Percentiles rank a stretch among this genome's conserved stretches.
These are phyloP conservation scores for Xanthia togata DNA, from an alignment of 2,888 invertebrate species.

Conservation along the genomic window DNA sequence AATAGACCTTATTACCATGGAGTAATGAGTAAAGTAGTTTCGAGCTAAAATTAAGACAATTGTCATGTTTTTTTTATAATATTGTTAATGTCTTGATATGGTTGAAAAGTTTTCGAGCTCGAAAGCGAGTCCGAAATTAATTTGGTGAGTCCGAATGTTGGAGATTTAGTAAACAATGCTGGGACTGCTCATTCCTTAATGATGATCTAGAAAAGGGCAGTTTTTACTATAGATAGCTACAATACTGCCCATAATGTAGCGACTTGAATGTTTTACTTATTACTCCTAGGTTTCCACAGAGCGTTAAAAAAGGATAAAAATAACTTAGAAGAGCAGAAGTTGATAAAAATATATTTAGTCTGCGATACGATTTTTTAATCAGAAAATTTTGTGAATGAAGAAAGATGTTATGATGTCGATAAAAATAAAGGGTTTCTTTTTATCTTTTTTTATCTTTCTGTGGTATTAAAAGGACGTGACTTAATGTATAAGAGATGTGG, in stretches of 20 bases:
- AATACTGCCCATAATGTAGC: slow-evolving; percentile 1
- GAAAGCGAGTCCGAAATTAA: background rate
- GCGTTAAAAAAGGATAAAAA: slow-evolving; percentile 6
- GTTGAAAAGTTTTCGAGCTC: slow-evolving; percentile 1
- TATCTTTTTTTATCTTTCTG: slow-evolving; percentile 19
- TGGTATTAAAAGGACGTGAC: slow-evolving; percentile 12
- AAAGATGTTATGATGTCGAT: background rate
- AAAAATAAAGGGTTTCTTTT: background rate
- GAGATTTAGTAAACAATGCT: background rate
- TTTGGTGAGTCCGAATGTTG: background rate
- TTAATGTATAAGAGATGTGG: slow-evolving; percentile 21
- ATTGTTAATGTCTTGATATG: background rate
- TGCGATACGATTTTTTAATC: slow-evolving; percentile 5
- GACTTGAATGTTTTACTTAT: slow-evolving; percentile 12
- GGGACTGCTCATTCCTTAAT: no score
- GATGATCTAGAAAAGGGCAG: background rate
- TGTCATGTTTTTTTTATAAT: slow-evolving; percentile 7
- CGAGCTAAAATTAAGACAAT: background rate
- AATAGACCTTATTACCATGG: slow-evolving; percentile 3
- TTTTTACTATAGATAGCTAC: background rate
- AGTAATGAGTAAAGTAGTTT: slow-evolving; percentile 32
- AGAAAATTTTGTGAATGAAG: background rate
- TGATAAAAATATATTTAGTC: background rate
- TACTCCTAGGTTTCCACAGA: slow-evolving; percentile 18
- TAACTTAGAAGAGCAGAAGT: background rate